These are phyloP conservation scores for Origma solitaria DNA, from an alignment of 2,113 vertebrate genomes.

Conservation along the genomic window DNA sequence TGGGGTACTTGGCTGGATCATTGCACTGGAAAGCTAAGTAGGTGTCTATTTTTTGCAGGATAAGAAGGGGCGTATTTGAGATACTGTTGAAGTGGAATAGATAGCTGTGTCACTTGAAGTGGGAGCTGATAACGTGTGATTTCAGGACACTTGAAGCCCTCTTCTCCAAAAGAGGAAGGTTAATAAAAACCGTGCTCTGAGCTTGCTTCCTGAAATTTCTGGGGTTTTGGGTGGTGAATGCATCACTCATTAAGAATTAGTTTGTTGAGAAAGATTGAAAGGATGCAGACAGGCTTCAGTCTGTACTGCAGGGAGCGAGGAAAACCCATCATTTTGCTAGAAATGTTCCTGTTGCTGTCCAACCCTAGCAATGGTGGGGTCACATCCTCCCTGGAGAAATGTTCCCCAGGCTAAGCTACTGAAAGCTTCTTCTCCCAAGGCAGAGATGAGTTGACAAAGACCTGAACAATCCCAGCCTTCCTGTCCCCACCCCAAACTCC, in stretches of 20 bases:
- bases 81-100: constrained; percentile 18
- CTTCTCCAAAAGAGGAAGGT: background rate
- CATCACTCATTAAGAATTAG: background rate
- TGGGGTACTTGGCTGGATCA: background rate
- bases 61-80: constrained; percentile 30
- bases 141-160: constrained; percentile 29
- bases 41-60: constrained; percentile 37
- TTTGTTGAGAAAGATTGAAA: background rate
- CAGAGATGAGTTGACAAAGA: background rate
- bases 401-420: background rate
- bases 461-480: background rate
- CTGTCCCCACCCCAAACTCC: background rate
- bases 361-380: background rate
- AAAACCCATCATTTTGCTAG: background rate
- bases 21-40: background rate
- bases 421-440: background rate
- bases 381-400: background rate
- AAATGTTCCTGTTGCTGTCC: background rate
- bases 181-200: background rate
- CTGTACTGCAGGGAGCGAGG: background rate
- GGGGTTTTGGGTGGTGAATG: background rate
- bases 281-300: background rate
- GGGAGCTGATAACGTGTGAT: constrained; percentile 35
- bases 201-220: background rate
- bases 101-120: constrained; percentile 22